These are phyloP conservation scores for Venustaconcha ellipsiformis DNA, from an alignment of 1,140 invertebrate species.

Conservation along the genomic window DNA sequence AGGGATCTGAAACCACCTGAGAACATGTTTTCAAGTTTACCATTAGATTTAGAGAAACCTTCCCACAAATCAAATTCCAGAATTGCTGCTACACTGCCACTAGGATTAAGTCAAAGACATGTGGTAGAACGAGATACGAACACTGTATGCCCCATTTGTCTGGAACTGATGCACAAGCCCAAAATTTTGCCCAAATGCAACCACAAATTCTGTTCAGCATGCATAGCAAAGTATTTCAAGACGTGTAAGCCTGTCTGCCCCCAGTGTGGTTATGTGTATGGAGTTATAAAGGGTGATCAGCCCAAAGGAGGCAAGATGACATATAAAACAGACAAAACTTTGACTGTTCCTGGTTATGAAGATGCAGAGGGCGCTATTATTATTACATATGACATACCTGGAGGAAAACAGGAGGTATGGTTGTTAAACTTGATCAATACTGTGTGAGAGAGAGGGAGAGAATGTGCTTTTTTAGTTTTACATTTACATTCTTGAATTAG, in stretches of 20 bases:
- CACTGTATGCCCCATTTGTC: slow-evolving; percentile 30
- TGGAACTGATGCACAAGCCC: slow-evolving; percentile 10
- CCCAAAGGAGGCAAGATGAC: slow-evolving; percentile 34
- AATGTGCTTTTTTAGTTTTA: too few relatives aligned
- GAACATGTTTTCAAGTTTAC: too few relatives aligned
- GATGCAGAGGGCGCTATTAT: slow-evolving; percentile 25
- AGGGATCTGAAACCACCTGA: too few relatives aligned
- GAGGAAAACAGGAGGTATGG: slow-evolving; percentile 40
- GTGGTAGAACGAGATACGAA: slow-evolving; percentile 2
- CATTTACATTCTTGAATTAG: too few relatives aligned
- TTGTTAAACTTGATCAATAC: too few relatives aligned
- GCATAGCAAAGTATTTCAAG: slow-evolving; percentile 23
- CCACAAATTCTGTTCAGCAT: slow-evolving; percentile 32
- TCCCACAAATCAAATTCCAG: too few relatives aligned
- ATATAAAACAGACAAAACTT: neutral
- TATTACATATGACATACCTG: slow-evolving; percentile 35
- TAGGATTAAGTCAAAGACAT: too few relatives aligned
- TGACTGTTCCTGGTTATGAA: slow-evolving; percentile 23
- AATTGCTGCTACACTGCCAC: too few relatives aligned
- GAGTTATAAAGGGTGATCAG: slow-evolving; percentile 39
- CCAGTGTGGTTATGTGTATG: slow-evolving; percentile 37
- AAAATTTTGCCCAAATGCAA: slow-evolving; percentile 27
- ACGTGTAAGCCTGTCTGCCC: slow-evolving; percentile 32
- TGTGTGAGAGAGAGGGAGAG: too few relatives aligned
- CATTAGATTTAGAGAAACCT: too few relatives aligned